Evolutionary conservation across 2,113 vertebrate genomes (phyloP).

Genomic region (Sander lucioperca): DNA sequence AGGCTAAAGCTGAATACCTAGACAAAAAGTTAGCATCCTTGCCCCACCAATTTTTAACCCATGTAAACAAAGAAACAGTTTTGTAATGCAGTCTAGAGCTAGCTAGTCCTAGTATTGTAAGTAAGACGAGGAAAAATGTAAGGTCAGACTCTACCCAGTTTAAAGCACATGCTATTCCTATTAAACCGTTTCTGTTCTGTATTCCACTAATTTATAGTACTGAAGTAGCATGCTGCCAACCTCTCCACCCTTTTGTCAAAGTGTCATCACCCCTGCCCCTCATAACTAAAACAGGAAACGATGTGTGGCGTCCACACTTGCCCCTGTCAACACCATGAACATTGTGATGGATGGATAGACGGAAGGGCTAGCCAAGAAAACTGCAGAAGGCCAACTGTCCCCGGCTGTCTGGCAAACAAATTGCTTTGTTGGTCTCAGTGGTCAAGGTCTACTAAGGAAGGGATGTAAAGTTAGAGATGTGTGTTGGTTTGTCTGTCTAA

Average conservation of each 20-base stretch:
- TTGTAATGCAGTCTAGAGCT: no score
- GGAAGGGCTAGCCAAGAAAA: constrained; percentile 12
- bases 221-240: background rate
- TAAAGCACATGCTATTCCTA: background rate
- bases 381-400: constrained; percentile 31
- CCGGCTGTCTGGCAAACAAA: constrained; percentile 57
- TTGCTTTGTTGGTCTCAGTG: constrained; percentile 40
- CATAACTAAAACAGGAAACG: constrained; percentile 65
- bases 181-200: background rate
- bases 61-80: background rate
- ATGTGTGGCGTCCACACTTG: constrained; percentile 55
- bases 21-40: background rate
- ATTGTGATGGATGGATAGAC: constrained; percentile 63
- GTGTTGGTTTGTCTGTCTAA: constrained; percentile 14
- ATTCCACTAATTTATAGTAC: background rate
- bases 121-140: background rate
- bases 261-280: constrained; percentile 29
- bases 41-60: background rate
- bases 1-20: background rate
- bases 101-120: background rate
- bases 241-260: constrained; percentile 20
- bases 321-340: constrained; percentile 58
- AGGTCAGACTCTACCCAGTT: background rate
- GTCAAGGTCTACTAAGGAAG: constrained; percentile 54
- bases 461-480: background rate